Evolutionary conservation across 2,888 invertebrate species (phyloP).

Genomic region (Lottia gigantea): DNA sequence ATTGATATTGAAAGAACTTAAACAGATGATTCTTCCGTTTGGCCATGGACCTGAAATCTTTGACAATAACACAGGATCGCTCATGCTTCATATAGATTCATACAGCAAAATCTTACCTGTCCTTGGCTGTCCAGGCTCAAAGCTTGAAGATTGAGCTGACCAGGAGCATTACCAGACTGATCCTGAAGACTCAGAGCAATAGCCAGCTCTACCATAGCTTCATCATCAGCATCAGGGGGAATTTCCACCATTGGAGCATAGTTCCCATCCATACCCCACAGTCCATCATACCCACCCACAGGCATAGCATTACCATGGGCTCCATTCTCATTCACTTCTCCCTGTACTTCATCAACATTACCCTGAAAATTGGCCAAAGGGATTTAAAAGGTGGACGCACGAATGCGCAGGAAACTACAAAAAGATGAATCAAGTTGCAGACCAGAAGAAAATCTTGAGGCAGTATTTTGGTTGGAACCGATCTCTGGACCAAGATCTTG

Average conservation of each 20-base stretch:
- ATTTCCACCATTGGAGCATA: conserved; percentile 87
- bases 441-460: no score
- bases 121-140: conserved; percentile 43
- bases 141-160: conserved; percentile 41
- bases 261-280: conserved; percentile 65
- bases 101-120: conserved; percentile 34
- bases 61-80: no score
- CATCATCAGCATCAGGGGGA: conserved; percentile 95
- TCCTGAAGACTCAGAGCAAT: conserved; percentile 91
- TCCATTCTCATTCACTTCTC: conserved; percentile 37
- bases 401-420: no score
- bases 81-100: no score
- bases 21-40: no score
- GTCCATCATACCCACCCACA: conserved; percentile 68
- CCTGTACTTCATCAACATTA: conserved; percentile 35
- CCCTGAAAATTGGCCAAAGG: background rate
- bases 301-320: conserved; percentile 40
- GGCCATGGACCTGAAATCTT: no score
- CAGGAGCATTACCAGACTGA: conserved; percentile 37
- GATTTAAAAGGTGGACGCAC: no score
- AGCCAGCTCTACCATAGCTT: conserved; percentile 95
- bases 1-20: no score
- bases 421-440: no score
- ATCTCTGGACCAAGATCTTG: no score
- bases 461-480: no score